Evolutionary conservation across 2,797 vertebrate genomes (phyloP).

Genomic region (Eupleurogrammus muticus): DNA sequence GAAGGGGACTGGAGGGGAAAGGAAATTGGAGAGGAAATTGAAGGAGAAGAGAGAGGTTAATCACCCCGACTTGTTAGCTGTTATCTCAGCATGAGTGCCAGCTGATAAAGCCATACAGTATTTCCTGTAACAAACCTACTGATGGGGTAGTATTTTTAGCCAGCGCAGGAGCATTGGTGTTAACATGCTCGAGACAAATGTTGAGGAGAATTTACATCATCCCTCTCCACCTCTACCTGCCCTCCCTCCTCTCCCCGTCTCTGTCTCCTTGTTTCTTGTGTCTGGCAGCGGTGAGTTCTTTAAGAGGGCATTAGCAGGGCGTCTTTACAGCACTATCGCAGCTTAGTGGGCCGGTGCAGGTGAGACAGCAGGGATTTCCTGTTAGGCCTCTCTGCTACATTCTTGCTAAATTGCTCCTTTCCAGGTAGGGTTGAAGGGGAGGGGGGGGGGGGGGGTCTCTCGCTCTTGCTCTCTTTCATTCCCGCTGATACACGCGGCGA

Average conservation of each 20-base stretch:
- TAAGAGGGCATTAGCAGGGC: conserved; percentile 73
- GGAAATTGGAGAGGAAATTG: conserved; percentile 64
- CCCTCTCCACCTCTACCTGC: conserved; percentile 19
- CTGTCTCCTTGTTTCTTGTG: conserved; percentile 37
- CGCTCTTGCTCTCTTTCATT: conserved; percentile 13
- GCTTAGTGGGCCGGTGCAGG: conserved; percentile 73
- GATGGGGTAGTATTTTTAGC: conserved; percentile 19
- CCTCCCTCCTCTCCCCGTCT: conserved; percentile 36
- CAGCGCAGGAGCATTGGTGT: conserved; percentile 16
- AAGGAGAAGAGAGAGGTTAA: conserved; percentile 60
- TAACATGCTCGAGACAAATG: conserved; percentile 32
- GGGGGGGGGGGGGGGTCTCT: conserved; percentile 18
- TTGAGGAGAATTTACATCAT: conserved; percentile 30
- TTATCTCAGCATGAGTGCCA: conserved; percentile 59
- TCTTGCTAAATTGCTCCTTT: conserved; percentile 78
- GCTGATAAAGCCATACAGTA: conserved; percentile 54
- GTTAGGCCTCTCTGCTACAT: conserved; percentile 71
- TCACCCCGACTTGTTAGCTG: conserved; percentile 56
- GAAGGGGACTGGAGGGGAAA: conserved; percentile 18
- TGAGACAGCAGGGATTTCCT: conserved; percentile 83
- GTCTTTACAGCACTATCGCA: conserved; percentile 68
- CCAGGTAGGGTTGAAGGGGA: conserved; percentile 61
- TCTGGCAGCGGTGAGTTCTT: conserved; percentile 61
- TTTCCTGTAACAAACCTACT: conserved; percentile 33
- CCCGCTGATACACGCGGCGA: conserved; percentile 24